A percentile compares a stretch with the other conserved stretches of the same genome.
Conservation (phyloP, 1,140 invertebrate species). For the Drosophila murphyi region DNA sequence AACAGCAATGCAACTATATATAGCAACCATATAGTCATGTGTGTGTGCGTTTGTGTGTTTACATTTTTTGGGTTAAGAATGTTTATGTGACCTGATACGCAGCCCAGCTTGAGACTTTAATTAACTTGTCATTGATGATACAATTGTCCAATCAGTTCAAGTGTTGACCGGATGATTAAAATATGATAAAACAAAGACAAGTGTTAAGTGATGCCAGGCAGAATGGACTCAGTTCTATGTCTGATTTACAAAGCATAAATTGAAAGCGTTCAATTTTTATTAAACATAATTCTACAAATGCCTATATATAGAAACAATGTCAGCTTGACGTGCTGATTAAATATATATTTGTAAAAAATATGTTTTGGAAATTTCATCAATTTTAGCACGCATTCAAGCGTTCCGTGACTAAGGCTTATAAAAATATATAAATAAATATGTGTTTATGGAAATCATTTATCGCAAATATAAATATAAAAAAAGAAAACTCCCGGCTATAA, state of each 20-base stretch:
- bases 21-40: constrained; percentile 32
- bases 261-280: too few relatives aligned
- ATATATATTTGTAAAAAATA: not conserved
- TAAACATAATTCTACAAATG: too few relatives aligned
- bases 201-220: too few relatives aligned
- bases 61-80: not conserved
- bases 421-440: not conserved
- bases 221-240: too few relatives aligned
- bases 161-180: constrained; percentile 15
- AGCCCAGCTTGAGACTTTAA: constrained; percentile 29
- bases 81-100: constrained; percentile 4
- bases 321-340: too few relatives aligned
- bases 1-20: constrained; percentile 46
- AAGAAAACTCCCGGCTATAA: not conserved
- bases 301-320: not conserved
- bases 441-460: too few relatives aligned
- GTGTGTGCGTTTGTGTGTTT: constrained; percentile 23
- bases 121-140: constrained; percentile 42
- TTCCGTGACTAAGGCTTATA: constrained; percentile 1
- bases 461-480: too few relatives aligned
- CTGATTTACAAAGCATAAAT: too few relatives aligned
- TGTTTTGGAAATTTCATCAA: not conserved
- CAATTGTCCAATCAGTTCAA: constrained; percentile 15
- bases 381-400: not conserved
- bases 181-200: not conserved